A percentile compares a stretch with the other conserved stretches of the same genome.
phyloP scores from a whole-genome alignment of 2,888 invertebrate genomes.

The Troilus luridus region DNA sequence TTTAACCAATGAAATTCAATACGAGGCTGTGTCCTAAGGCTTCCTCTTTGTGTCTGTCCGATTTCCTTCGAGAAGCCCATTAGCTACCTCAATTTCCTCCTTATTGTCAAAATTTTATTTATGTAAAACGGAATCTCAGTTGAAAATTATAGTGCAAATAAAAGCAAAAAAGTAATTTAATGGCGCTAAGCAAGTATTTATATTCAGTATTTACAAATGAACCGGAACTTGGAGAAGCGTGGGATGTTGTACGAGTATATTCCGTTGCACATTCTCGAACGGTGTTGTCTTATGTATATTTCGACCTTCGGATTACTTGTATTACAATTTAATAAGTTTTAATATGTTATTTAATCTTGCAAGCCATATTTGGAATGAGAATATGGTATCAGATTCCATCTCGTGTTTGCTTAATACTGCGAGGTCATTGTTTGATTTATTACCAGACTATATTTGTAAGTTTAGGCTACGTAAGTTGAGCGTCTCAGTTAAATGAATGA shows the following conservation, averaged over 20 bases:
- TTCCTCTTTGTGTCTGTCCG: neutral
- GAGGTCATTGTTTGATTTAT: neutral
- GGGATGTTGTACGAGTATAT: slow-evolving; percentile 2
- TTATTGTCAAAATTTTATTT: neutral
- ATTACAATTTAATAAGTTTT: neutral
- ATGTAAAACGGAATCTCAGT: neutral
- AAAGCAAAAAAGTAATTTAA: neutral
- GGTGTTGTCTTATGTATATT: neutral
- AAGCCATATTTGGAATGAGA: neutral
- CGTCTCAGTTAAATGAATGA: no score
- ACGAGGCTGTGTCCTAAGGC: neutral
- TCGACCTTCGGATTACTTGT: neutral
- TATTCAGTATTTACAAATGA: slow-evolving; percentile 19
- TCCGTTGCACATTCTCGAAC: slow-evolving; percentile 11
- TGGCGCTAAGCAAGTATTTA: neutral
- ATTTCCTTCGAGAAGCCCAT: neutral
- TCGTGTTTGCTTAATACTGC: neutral
- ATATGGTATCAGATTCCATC: neutral
- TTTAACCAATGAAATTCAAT: neutral
- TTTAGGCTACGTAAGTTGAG: no score
- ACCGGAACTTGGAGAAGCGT: neutral
- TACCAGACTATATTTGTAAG: no score
- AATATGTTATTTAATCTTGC: neutral
- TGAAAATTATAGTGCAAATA: slow-evolving; percentile 3
- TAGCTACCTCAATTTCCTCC: neutral